Conservation (phyloP, 2,888 invertebrate species). For the Salticus scenicus region DNA sequence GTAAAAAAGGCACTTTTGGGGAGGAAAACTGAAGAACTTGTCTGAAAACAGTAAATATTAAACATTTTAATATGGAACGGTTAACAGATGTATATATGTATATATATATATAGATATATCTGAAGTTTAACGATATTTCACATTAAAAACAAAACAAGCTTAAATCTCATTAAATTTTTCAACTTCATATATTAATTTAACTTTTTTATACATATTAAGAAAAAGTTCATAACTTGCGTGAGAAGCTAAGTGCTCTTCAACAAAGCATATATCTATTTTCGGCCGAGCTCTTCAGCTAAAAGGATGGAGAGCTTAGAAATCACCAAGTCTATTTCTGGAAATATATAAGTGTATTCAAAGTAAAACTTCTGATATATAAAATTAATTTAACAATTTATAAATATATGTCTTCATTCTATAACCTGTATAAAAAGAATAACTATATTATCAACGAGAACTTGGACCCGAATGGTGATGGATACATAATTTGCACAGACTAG, state of each 20-base stretch:
- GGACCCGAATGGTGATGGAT: background rate
- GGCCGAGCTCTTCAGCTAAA: conserved; percentile 58
- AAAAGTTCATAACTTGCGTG: background rate
- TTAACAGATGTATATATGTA: conserved; percentile 39
- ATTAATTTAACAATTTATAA: background rate
- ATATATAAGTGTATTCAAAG: background rate
- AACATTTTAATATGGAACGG: conserved; percentile 32
- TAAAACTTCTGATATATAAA: background rate
- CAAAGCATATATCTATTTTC: conserved; percentile 53
- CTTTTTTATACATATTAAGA: background rate
- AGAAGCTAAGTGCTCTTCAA: conserved; percentile 22
- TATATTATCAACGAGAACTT: background rate
- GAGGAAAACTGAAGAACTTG: conserved; percentile 62
- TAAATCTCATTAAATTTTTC: background rate
- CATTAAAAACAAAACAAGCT: conserved; percentile 20
- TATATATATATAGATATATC: conserved; percentile 38
- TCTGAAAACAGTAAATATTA: conserved; percentile 54
- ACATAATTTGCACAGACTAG: background rate
- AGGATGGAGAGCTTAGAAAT: conserved; percentile 20
- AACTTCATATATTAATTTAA: background rate
- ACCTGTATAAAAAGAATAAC: background rate
- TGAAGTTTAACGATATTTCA: conserved; percentile 34
- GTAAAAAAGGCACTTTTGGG: conserved; percentile 66
- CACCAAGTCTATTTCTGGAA: conserved; percentile 31
- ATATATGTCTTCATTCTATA: background rate